These are phyloP conservation scores for Sinella curviseta DNA, from an alignment of 1,140 invertebrate genomes.

Conservation along the genomic window DNA sequence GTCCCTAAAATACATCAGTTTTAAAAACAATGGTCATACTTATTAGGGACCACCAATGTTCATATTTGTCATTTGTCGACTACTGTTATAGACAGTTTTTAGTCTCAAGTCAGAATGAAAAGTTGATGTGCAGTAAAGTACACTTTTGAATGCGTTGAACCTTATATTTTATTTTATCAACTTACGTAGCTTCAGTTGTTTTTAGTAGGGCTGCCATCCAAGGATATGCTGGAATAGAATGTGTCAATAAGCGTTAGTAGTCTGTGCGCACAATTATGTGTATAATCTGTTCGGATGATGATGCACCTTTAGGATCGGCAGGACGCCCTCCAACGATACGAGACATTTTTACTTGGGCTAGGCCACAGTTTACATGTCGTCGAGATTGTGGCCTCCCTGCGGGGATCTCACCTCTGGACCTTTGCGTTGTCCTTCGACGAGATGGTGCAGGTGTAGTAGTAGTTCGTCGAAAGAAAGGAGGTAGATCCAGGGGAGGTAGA, in stretches of 20 bases:
- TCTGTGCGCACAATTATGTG: neutral
- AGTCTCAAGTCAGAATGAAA: too few relatives aligned
- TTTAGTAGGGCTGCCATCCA: slow-evolving; percentile 75
- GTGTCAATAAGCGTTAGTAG: neutral
- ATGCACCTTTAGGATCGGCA: slow-evolving; percentile 64
- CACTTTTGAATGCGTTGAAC: too few relatives aligned
- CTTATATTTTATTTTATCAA: neutral
- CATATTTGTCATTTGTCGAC: too few relatives aligned
- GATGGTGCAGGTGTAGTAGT: neutral
- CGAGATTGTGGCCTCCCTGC: neutral
- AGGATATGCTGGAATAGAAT: slow-evolving; percentile 62
- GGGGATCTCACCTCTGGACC: neutral
- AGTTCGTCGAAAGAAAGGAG: neutral
- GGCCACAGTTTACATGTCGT: slow-evolving; percentile 30
- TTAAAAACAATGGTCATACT: neutral
- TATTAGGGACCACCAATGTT: too few relatives aligned
- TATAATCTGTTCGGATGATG: neutral
- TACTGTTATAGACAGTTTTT: too few relatives aligned
- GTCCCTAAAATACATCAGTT: slow-evolving; percentile 17
- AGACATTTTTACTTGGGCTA: slow-evolving; percentile 33
- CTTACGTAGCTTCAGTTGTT: slow-evolving; percentile 45
- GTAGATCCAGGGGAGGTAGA: neutral
- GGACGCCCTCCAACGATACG: slow-evolving; percentile 62
- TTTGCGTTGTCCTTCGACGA: neutral
- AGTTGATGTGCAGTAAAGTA: neutral